A percentile compares a stretch with the other conserved stretches of the same genome.
These are phyloP conservation scores for Chrysoperla carnea DNA, from an alignment of 1,140 invertebrate genomes.

Conservation along the genomic window DNA sequence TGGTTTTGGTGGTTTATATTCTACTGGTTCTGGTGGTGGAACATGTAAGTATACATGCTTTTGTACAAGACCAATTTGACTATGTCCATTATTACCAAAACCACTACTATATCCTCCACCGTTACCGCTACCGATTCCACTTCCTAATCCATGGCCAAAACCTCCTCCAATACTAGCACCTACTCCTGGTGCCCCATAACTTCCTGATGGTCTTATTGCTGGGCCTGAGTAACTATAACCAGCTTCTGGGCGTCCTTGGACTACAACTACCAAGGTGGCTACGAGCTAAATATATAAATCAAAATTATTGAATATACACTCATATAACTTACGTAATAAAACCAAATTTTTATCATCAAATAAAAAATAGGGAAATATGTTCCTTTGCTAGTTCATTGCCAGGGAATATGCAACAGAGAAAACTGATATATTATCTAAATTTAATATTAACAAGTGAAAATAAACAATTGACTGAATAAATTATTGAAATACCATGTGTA, in stretches of 20 bases:
- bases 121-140: conserved; percentile 12
- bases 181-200: conserved; percentile 3
- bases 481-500: too few relatives aligned
- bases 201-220: conserved; percentile 5
- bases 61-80: conserved; percentile 1
- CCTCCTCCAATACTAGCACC: conserved; percentile 11
- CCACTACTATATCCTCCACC: conserved; percentile 10
- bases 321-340: neutral
- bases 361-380: too few relatives aligned
- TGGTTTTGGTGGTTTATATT: conserved; percentile 42
- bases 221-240: conserved; percentile 13
- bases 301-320: neutral
- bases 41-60: conserved; percentile 72
- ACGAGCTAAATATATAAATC: conserved; percentile 7
- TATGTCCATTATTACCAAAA: conserved; percentile 10
- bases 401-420: too few relatives aligned
- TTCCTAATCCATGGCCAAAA: conserved; percentile 10
- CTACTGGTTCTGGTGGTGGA: conserved; percentile 43
- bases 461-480: too few relatives aligned
- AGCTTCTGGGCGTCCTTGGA: conserved; percentile 16
- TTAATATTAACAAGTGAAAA: too few relatives aligned
- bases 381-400: too few relatives aligned
- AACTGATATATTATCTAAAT: neutral
- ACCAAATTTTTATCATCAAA: too few relatives aligned
- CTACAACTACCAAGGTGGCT: conserved; percentile 11